Evolutionary conservation across 2,113 vertebrate genomes (phyloP), one percentile per base, ranked within the genome.

Genomic region (Chrysochloris asiatica): DNA sequence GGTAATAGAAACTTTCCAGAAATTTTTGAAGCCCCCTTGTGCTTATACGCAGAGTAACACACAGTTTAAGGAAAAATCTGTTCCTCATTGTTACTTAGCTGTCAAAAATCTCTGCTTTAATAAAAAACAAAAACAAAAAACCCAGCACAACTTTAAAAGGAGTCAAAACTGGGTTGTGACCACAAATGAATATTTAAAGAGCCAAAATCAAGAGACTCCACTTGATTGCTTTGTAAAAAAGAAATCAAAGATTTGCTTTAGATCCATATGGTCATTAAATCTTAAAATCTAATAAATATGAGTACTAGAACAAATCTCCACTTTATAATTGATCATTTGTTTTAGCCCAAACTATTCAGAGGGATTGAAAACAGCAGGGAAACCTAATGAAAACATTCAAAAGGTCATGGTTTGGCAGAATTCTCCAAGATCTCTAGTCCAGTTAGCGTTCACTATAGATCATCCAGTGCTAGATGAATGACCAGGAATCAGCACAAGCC

Each of bases 211-310:
- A 0, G 48, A 88, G 92, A 88, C 59, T 76, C 54, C 91, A 87
- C 38, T 94, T 86, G 85, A 79, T 26, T 86, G 88, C 52, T 87
- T 65, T 78, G 86, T 94, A 5, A 38, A 95, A 93, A 94, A 10
- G 72, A 48, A 85, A 83, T 52, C 63, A 94, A 50, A 93, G 33
- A 95, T 93, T 88, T 89, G 94, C 63, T 78, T 93, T 86, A 94
- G 41, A 96, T 21, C 93, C 93, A 92, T 93, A 93, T 86, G 56
- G 85, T 95, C 95, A 97, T 97, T 97, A 98, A 97, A 98, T 94
- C 97, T 98, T 98, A 98, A 98, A 98, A 98, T 96, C 96, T 95
- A 95, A 81, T 91, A 93, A 94, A 90, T 85, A 96, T 63, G 87
- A 98, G 96, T 96, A 96, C 96, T 95, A 93, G 96, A 98, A 97